Percentiles rank a stretch among this genome's conserved stretches.
Conservation (phyloP, 2,888 invertebrate species). For the Eilema depressum region DNA sequence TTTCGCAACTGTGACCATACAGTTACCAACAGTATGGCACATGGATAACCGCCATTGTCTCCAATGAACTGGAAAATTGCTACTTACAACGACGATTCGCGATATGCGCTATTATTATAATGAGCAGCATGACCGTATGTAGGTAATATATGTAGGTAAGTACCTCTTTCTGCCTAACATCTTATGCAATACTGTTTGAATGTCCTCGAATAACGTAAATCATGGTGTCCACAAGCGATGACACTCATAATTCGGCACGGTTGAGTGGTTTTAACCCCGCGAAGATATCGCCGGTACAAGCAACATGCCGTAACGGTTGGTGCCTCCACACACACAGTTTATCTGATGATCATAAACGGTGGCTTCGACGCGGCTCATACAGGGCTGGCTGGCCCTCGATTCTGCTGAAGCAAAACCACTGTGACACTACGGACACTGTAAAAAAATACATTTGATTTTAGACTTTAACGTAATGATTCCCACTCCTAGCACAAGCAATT, state of each 20-base stretch:
- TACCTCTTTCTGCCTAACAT: not conserved
- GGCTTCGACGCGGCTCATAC: slow-evolving; percentile 19
- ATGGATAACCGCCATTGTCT: slow-evolving; percentile 27
- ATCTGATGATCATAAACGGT: slow-evolving; percentile 26
- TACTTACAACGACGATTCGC: slow-evolving; percentile 14
- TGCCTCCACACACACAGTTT: slow-evolving; percentile 35
- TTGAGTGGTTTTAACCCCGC: slow-evolving; percentile 27
- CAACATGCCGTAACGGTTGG: slow-evolving; percentile 31
- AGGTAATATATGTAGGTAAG: no score
- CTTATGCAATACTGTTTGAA: not conserved
- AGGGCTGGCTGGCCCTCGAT: not conserved
- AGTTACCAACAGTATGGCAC: not conserved
- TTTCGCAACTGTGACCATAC: not conserved
- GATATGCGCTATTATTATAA: slow-evolving; percentile 2
- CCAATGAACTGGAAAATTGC: slow-evolving; percentile 34
- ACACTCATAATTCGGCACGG: slow-evolving; percentile 36
- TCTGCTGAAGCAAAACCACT: no score
- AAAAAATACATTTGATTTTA: no score
- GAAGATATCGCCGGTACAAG: slow-evolving; percentile 21
- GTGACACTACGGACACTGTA: no score
- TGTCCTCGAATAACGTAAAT: slow-evolving; percentile 1
- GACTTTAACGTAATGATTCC: no score
- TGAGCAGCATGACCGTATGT: not conserved
- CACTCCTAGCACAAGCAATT: no score
- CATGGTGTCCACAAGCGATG: slow-evolving; percentile 27